Evolutionary conservation across 2,888 invertebrate genomes (phyloP).

Genomic region (Leptopilina syphax): DNA sequence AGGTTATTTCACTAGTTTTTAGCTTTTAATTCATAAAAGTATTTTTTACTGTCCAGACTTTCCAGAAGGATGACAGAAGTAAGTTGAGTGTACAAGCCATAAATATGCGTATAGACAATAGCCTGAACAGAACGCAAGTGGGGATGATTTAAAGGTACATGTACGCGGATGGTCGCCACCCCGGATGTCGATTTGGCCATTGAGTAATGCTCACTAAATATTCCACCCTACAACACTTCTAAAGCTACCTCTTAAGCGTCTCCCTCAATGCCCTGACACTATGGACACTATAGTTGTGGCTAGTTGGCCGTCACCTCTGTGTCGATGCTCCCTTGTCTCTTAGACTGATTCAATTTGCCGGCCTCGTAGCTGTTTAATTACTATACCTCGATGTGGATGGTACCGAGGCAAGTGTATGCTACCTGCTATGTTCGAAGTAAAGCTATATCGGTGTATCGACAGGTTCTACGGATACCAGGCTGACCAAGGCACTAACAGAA

Average conservation of each 20-base stretch:
- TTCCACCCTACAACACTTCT: slow-evolving; percentile 45
- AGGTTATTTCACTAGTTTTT: too few species aligned
- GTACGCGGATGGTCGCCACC: slow-evolving; percentile 3
- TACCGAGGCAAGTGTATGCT: slow-evolving; percentile 58
- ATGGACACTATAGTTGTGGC: slow-evolving; percentile 75
- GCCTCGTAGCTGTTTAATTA: slow-evolving; percentile 77
- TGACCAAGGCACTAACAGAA: slow-evolving; percentile 75
- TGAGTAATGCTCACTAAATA: slow-evolving; percentile 41
- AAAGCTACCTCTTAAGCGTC: slow-evolving; percentile 44
- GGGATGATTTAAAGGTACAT: slow-evolving; percentile 33
- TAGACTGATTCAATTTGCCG: slow-evolving; percentile 77
- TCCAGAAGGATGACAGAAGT: slow-evolving; percentile 52
- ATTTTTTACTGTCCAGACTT: too few species aligned
- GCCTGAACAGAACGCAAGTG: slow-evolving; percentile 5
- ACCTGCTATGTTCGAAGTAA: slow-evolving; percentile 56
- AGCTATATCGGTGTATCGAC: slow-evolving; percentile 59
- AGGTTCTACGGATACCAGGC: slow-evolving; percentile 46
- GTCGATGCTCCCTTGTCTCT: slow-evolving; percentile 76
- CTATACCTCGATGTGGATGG: slow-evolving; percentile 73
- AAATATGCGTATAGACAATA: neutral
- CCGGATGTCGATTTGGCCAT: slow-evolving; percentile 20
- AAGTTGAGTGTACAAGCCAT: slow-evolving; percentile 41
- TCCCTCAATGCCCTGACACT: slow-evolving; percentile 59
- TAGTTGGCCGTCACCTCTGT: slow-evolving; percentile 76
- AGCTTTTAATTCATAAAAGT: too few species aligned